A percentile compares a stretch with the other conserved stretches of the same genome.
Conservation (phyloP, 2,113 vertebrate species). For the Mastomys coucha region DNA sequence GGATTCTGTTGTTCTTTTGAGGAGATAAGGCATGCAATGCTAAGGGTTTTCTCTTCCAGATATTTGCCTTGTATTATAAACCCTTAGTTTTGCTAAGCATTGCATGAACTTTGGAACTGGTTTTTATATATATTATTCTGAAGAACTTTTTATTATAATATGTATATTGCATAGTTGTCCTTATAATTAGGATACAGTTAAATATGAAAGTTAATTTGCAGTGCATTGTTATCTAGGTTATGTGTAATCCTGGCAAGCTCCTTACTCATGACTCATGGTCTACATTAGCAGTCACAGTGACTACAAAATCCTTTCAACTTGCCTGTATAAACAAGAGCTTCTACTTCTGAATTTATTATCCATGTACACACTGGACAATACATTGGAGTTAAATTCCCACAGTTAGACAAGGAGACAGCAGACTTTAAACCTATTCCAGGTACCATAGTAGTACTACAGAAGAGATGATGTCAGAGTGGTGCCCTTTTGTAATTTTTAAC, state of each 20-base stretch:
- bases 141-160: conserved; percentile 41
- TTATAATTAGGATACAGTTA: conserved; percentile 44
- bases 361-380: too few relatives aligned
- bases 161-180: conserved; percentile 3
- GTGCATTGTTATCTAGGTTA: conserved; percentile 8
- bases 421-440: neutral
- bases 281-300: neutral
- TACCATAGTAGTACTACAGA: neutral
- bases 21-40: neutral
- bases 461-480: neutral
- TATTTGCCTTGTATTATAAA: neutral
- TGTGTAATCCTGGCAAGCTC: conserved; percentile 23
- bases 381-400: too few relatives aligned
- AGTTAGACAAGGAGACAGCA: neutral
- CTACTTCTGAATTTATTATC: neutral
- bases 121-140: conserved; percentile 16
- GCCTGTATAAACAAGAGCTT: neutral
- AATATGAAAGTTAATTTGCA: conserved; percentile 52
- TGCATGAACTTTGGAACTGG: conserved; percentile 11
- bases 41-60: neutral
- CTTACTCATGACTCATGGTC: neutral
- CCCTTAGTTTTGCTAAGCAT: neutral
- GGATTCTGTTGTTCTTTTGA: neutral
- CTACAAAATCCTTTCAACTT: neutral
- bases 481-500: neutral